Conservation (phyloP, 2,888 invertebrate genomes). For the Acleris cristana region DNA sequence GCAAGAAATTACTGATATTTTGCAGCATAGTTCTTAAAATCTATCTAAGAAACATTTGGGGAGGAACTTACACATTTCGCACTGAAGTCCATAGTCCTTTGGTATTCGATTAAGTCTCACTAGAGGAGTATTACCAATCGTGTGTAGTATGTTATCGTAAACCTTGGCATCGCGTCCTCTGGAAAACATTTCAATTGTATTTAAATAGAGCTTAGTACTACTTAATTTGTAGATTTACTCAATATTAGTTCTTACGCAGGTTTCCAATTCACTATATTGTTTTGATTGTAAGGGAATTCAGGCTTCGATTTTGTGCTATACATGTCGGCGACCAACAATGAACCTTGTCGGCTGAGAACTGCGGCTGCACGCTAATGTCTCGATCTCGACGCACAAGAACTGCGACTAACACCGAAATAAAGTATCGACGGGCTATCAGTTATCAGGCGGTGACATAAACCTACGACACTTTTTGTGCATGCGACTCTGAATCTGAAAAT, state of each 20-base stretch:
- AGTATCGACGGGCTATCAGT: conserved; percentile 10
- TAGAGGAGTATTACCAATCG: conserved; percentile 90
- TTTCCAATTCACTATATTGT: conserved; percentile 23
- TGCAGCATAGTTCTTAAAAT: background rate
- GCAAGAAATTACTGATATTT: background rate
- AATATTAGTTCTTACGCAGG: conserved; percentile 18
- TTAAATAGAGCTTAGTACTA: background rate
- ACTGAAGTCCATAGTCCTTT: conserved; percentile 86
- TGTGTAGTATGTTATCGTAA: conserved; percentile 85
- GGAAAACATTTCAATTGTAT: conserved; percentile 8
- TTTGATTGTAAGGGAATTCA: conserved; percentile 15
- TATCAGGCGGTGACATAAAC: conserved; percentile 4
- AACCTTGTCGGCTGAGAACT: background rate
- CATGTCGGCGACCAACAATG: conserved; percentile 4
- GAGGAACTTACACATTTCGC: conserved; percentile 86
- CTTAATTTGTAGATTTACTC: no score
- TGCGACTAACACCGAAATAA: conserved; percentile 11
- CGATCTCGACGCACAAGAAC: conserved; percentile 9
- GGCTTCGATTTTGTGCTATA: conserved; percentile 10
- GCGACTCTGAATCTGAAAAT: conserved; percentile 3
- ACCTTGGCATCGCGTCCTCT: conserved; percentile 65
- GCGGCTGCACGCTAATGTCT: conserved; percentile 16
- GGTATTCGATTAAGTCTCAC: conserved; percentile 89
- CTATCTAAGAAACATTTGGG: background rate
- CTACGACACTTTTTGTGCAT: background rate